Evolutionary conservation across 2,888 invertebrate species (phyloP).

Genomic region (Protodeltote pygarga): DNA sequence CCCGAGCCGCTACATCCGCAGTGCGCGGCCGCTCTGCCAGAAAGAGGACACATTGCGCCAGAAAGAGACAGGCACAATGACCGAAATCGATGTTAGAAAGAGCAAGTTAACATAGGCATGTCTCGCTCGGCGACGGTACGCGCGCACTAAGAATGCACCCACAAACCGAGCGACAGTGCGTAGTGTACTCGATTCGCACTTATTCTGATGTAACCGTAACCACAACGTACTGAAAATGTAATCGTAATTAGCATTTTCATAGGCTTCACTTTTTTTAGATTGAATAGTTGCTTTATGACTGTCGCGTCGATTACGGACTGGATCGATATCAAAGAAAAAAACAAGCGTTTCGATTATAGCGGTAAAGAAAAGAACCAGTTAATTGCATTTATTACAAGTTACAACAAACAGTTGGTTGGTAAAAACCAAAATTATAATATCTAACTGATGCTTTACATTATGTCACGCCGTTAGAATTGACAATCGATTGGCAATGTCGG

Average conservation of each 20-base stretch:
- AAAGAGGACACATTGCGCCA: conserved; percentile 64
- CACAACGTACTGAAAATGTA: conserved; percentile 37
- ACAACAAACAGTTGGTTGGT: neutral
- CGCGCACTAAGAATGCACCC: conserved; percentile 75
- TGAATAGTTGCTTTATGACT: conserved; percentile 3
- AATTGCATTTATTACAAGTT: too few species aligned
- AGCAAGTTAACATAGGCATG: conserved; percentile 31
- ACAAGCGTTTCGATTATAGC: neutral
- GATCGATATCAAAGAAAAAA: neutral
- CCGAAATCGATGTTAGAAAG: conserved; percentile 79
- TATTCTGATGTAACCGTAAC: conserved; percentile 55
- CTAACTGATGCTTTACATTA: conserved; percentile 48
- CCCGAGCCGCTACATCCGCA: conserved; percentile 70
- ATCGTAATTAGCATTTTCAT: conserved; percentile 21
- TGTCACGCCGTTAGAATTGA: conserved; percentile 59
- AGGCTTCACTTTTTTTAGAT: conserved; percentile 7
- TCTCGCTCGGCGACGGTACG: conserved; percentile 70
- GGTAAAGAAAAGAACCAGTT: neutral
- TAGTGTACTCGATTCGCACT: conserved; percentile 61
- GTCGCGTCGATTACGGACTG: neutral
- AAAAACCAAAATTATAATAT: neutral
- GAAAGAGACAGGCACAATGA: conserved; percentile 65
- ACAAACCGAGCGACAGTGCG: conserved; percentile 50
- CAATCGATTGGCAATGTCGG: conserved; percentile 74
- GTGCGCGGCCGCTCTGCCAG: conserved; percentile 59